Base-by-base conservation (phyloP, 2,797 vertebrate genomes). In the Crocidura indochinensis region DNA sequence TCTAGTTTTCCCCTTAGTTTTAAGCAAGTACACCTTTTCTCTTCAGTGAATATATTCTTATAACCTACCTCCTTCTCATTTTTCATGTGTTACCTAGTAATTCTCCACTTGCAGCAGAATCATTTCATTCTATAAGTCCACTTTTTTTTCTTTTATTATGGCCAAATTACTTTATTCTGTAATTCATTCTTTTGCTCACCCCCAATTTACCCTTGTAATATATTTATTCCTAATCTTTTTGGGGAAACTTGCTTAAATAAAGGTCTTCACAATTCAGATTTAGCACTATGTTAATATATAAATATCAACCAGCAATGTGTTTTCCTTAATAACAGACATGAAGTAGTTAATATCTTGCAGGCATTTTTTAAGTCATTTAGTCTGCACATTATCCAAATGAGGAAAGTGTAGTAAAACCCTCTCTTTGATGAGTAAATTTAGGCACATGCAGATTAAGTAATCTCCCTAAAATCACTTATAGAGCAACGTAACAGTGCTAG, bases 181-280 rank as follows among this genome's bases (percentile, higher is more conserved):
- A 38, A 38, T 38, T 38, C 38, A 38, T 38, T 38, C 38, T 88
- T 24, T 79, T 56, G 47, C 26, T 6, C n/a, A 44, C 17, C 46
- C 38, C 10, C 14, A 8, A 27, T 12, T 60, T 88, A 49, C 26
- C 90, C 19, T 82, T 72, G 2, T 56, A 77, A 27, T 27, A 27
- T 27, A 19, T 77, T 87, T 62, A 11, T 92, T 93, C 38, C 22
- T 84, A 38, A 74, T 8, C 17, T 24, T 78, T 20, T 2, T 51
- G 62, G 47, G 60, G 20, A 88, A 85, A 19, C 27, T 68, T 90
- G 46, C 38, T 94, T 26, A 90, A 94, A 91, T 82, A 73, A 87
- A 85, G 29, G 22, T 22, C 19, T 19, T 60, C 56, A 20, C 20
- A 75, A 14, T 69, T 38, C 29, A 19, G 24, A 49, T 78, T 44